Evolutionary conservation across 2,113 vertebrate species (phyloP), one percentile per base, ranked within the genome.

Genomic region (Rhinopomastus cyanomelas): DNA sequence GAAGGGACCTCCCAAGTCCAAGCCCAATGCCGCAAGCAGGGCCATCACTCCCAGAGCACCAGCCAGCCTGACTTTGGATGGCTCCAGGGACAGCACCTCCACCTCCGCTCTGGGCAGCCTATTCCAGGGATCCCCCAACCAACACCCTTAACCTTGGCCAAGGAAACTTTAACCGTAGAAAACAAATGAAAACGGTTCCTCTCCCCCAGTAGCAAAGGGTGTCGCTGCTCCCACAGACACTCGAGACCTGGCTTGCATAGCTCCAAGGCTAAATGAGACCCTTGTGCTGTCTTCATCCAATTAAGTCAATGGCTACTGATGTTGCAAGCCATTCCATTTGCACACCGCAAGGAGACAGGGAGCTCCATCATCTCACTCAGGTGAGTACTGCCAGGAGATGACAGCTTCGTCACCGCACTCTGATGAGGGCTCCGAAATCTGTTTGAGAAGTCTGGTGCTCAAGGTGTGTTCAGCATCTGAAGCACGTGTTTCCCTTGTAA

Each of bases 401-500:
- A n/a, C n/a, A 67, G 62, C 57, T 81, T 49, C 69, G 20, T 42
- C 51, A n/a, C 16, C 55, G 59, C 12, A 30, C 55, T 64, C 12
- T 27, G 12, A 1, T 5, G 11, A 66, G 44, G 26, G 51, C 48
- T 13, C 21, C 13, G 22, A 44, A 86, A 80, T 20, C 61, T 90
- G 59, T 57, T 71, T 21, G 59, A 94, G 74, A 81, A 44, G 16
- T 13, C 12, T 46, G 42, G 59, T 26, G 52, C 42, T 61, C 52
- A 65, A 53, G 80, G 91, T 72, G 90, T 79, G 93, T 68, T 77
- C 67, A 90, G 36, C 60, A n/a, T 52, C 91, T 90, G 59, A 75
- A 92, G 39, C 61, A 53, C 12, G 52, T 89, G 74, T 90, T 96
- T 95, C 86, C 53, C 76, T 88, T 60, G n/a, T 62, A 61, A 77